Evolutionary conservation across 1,140 invertebrate species (phyloP).

Genomic region (Ectropis grisescens): DNA sequence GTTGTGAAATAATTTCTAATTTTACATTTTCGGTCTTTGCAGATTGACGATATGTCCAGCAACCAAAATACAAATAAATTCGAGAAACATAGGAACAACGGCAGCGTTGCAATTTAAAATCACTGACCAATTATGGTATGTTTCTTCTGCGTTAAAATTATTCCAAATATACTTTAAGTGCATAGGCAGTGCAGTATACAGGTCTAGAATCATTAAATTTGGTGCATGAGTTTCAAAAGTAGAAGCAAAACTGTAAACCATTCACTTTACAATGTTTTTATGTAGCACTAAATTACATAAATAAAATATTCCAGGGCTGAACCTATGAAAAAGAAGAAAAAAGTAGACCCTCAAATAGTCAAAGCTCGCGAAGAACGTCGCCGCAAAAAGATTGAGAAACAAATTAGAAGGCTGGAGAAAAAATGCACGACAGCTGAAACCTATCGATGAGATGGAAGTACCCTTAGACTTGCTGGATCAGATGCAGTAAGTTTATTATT

Average conservation of each 20-base stretch:
- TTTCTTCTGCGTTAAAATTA: no score
- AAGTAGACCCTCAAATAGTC: slow-evolving; percentile 83
- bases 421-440: slow-evolving; percentile 82
- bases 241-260: no score
- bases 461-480: slow-evolving; percentile 77
- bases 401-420: slow-evolving; percentile 85
- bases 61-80: slow-evolving; percentile 19
- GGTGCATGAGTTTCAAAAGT: no score
- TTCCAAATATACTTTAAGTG: no score
- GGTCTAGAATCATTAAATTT: no score
- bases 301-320: slow-evolving; percentile 70
- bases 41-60: slow-evolving; percentile 36
- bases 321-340: slow-evolving; percentile 91
- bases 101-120: slow-evolving; percentile 39
- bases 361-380: slow-evolving; percentile 84
- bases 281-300: no score
- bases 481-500: slow-evolving; percentile 73
- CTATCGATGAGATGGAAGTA: slow-evolving; percentile 84
- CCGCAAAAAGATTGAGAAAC: slow-evolving; percentile 86
- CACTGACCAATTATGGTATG: slow-evolving; percentile 52
- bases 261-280: no score
- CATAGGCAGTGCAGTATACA: no score
- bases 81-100: slow-evolving; percentile 33
- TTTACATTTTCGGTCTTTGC: slow-evolving; percentile 13
- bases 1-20: no score